Percentiles rank a stretch among this genome's conserved stretches.
Evolutionary conservation across 2,113 vertebrate species (phyloP).

Genomic region (Macaca mulatta): DNA sequence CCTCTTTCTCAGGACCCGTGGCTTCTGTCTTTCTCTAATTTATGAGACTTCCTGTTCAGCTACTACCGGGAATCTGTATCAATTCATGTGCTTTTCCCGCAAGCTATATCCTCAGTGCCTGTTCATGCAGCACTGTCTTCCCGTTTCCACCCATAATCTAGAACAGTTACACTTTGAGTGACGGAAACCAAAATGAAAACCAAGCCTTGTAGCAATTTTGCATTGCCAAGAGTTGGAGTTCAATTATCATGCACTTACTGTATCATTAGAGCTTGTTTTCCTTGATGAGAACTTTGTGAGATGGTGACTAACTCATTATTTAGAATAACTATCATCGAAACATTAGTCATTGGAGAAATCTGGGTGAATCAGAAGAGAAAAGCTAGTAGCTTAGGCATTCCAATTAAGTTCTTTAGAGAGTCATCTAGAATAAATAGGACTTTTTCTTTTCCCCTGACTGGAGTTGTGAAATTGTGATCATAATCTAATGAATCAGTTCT

Average conservation of each 20-base stretch:
- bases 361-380: conserved; percentile 43
- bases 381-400: neutral
- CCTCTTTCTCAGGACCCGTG: neutral
- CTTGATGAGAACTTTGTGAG: neutral
- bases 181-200: neutral
- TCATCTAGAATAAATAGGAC: neutral
- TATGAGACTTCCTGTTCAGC: neutral
- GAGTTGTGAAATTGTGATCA: neutral
- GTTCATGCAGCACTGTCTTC: neutral
- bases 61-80: neutral
- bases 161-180: neutral
- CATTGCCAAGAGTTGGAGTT: neutral
- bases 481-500: neutral
- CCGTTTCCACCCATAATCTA: neutral
- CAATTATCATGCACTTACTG: neutral
- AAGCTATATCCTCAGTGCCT: too few species aligned
- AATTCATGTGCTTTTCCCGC: neutral
- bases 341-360: neutral
- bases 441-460: neutral
- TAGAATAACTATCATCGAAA: conserved; percentile 8
- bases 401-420: conserved; percentile 6
- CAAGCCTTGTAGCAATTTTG: neutral
- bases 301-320: conserved; percentile 18
- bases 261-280: conserved; percentile 48
- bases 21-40: neutral